Evolutionary conservation across 2,797 vertebrate species (phyloP).

Genomic region (Diplodus puntazzo): DNA sequence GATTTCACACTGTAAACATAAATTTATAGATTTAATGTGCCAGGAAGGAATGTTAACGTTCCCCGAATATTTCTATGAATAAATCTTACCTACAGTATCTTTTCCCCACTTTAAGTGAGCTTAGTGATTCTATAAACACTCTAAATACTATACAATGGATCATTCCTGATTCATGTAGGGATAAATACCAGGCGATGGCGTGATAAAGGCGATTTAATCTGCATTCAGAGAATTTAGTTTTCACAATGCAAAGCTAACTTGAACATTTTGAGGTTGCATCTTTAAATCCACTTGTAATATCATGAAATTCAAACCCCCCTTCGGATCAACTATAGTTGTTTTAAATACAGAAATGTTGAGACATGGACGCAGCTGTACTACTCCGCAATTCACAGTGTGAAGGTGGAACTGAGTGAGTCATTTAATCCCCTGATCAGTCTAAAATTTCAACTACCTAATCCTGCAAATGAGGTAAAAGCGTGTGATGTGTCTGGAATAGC

Average conservation of each 20-base stretch:
- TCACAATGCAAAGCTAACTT: slow-evolving; percentile 2
- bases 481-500: not conserved
- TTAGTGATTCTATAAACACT: not conserved
- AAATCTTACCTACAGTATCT: not conserved
- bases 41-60: slow-evolving; percentile 12
- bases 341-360: not conserved
- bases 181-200: not conserved
- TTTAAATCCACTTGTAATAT: not conserved
- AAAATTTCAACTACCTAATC: not conserved
- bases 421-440: not conserved
- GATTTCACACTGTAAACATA: slow-evolving; percentile 48
- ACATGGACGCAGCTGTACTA: not conserved
- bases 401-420: not conserved
- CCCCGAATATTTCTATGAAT: not conserved
- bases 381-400: slow-evolving; percentile 25
- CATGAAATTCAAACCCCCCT: not conserved
- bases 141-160: not conserved
- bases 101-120: not conserved
- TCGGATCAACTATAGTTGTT: not conserved
- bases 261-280: not conserved
- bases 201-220: not conserved
- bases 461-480: not conserved
- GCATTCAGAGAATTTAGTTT: not conserved
- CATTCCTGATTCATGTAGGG: not conserved
- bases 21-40: not conserved